Evolutionary conservation across 2,797 vertebrate species (phyloP).

Genomic region (Ctenopoma kingsleyae): DNA sequence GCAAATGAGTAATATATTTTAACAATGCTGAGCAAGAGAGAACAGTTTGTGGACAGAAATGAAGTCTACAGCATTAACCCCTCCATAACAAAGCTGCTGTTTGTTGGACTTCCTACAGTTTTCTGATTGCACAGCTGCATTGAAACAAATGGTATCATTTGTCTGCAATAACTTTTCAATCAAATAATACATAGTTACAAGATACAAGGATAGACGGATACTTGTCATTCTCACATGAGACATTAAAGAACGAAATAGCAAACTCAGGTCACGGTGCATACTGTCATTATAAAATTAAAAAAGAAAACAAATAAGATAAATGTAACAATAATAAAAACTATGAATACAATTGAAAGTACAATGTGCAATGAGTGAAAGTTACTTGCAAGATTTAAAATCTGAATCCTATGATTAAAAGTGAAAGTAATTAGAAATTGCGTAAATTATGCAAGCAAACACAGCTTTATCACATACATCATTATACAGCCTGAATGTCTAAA

Average conservation of each 20-base stretch:
- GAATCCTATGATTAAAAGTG: slow-evolving; percentile 31
- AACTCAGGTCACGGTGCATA: no score
- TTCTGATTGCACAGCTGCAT: slow-evolving; percentile 17
- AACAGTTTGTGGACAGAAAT: slow-evolving; percentile 31
- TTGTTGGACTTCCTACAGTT: slow-evolving; percentile 12
- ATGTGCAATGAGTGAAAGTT: no score
- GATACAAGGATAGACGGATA: no score
- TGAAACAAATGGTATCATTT: slow-evolving; percentile 12
- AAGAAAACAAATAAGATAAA: no score
- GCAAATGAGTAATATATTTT: slow-evolving; percentile 57
- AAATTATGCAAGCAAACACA: slow-evolving; percentile 17
- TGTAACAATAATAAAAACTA: no score
- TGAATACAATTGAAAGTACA: slow-evolving; percentile 2
- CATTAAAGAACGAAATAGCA: no score
- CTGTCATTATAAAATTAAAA: no score
- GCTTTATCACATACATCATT: slow-evolving; percentile 44
- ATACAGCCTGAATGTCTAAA: slow-evolving; percentile 40
- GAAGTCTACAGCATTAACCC: slow-evolving; percentile 30
- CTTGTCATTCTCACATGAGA: no score
- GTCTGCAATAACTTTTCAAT: slow-evolving; percentile 28
- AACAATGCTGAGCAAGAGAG: slow-evolving; percentile 30
- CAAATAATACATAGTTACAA: slow-evolving; percentile 16
- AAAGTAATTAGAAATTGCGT: no score
- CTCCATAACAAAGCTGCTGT: slow-evolving; percentile 16
- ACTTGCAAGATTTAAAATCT: no score